Evolutionary conservation across 2,888 invertebrate species (phyloP).

Genomic region (Drosophila algonquin): DNA sequence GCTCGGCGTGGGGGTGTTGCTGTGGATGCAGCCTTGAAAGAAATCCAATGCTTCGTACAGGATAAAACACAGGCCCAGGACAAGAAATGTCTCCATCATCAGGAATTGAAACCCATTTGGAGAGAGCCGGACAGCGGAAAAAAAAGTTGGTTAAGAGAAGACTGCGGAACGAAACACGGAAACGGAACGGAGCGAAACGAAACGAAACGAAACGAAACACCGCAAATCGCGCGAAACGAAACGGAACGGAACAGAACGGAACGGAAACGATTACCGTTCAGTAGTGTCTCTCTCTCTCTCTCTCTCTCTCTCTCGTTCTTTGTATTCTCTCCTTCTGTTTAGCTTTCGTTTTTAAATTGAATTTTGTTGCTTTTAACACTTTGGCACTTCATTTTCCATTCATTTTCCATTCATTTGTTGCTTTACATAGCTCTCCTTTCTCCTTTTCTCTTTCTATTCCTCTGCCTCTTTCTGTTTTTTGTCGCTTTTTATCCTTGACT

Average conservation of each 20-base stretch:
- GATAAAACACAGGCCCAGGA: slow-evolving; percentile 88
- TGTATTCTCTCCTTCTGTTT: slow-evolving; percentile 16
- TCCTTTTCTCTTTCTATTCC: slow-evolving; percentile 5
- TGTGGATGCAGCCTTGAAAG: slow-evolving; percentile 85
- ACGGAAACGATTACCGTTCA: slow-evolving; percentile 19
- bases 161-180: slow-evolving; percentile 15
- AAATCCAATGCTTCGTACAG: slow-evolving; percentile 88
- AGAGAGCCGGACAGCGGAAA: slow-evolving; percentile 1
- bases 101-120: slow-evolving; percentile 79
- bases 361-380: slow-evolving; percentile 59
- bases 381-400: slow-evolving; percentile 72
- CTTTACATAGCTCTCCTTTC: slow-evolving; percentile 16
- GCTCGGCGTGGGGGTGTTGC: slow-evolving; percentile 81
- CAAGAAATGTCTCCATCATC: slow-evolving; percentile 88
- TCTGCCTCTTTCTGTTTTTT: slow-evolving; percentile 15
- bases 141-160: slow-evolving; percentile 21
- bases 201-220: slow-evolving; percentile 10
- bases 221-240: slow-evolving; percentile 34
- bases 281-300: background rate
- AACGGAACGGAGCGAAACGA: slow-evolving; percentile 36
- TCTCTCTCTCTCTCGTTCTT: background rate
- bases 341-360: slow-evolving; percentile 22
- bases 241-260: slow-evolving; percentile 5
- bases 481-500: slow-evolving; percentile 15
- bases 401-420: slow-evolving; percentile 44